A percentile compares a stretch with the other conserved stretches of the same genome.
phyloP scores from a whole-genome alignment of 2,113 vertebrate genomes.

The Rhegmatorhina hoffmannsi region DNA sequence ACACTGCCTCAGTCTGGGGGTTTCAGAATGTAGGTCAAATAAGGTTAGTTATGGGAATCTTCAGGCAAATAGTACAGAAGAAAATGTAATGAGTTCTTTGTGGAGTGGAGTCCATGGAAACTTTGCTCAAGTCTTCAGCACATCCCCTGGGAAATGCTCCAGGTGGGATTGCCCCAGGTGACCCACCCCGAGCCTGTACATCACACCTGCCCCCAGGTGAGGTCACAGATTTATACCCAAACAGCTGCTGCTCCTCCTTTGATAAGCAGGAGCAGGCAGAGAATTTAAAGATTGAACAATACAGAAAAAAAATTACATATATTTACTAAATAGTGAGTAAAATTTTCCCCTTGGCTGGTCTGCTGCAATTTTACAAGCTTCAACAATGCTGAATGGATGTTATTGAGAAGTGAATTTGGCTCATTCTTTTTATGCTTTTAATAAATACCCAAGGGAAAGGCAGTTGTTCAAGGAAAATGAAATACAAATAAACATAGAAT shows the following conservation, averaged over 20 bases:
- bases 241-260: neutral
- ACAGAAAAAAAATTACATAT: neutral
- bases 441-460: conserved; percentile 61
- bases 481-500: conserved; percentile 64
- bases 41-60: neutral
- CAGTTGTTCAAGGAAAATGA: conserved; percentile 52
- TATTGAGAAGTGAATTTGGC: conserved; percentile 55
- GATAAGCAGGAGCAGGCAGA: conserved; percentile 27
- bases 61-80: neutral
- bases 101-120: neutral
- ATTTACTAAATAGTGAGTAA: conserved; percentile 51
- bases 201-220: neutral
- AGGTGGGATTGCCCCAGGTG: neutral
- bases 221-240: neutral
- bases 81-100: neutral
- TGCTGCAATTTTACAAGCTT: conserved; percentile 50
- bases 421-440: conserved; percentile 68
- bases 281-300: conserved; percentile 30
- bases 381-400: conserved; percentile 58
- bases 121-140: neutral
- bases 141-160: neutral
- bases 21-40: neutral
- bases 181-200: neutral
- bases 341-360: conserved; percentile 55
- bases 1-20: accelerated